These are phyloP conservation scores for Onychostruthus taczanowskii DNA, from an alignment of 2,113 vertebrate species.

Conservation along the genomic window DNA sequence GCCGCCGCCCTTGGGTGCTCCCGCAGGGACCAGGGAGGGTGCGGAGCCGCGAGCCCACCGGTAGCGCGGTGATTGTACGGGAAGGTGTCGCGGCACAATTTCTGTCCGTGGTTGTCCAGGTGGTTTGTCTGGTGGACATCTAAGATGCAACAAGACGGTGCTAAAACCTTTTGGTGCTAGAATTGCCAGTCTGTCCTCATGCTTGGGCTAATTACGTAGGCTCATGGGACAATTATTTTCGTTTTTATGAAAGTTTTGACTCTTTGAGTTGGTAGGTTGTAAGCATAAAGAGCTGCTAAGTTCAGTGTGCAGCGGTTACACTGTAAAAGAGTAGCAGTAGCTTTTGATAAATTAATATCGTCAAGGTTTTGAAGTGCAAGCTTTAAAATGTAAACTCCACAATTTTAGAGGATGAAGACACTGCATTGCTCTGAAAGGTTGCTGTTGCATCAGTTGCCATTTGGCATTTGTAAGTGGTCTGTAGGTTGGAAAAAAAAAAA, in stretches of 20 bases:
- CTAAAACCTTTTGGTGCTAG: neutral
- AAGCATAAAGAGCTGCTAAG: neutral
- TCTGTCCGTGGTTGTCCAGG: neutral
- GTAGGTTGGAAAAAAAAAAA: neutral
- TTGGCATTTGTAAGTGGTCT: neutral
- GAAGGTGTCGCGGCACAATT: neutral
- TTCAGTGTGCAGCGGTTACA: rapidly evolving
- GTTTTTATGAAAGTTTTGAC: neutral
- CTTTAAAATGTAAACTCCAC: neutral
- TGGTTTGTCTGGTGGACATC: neutral
- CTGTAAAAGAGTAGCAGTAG: neutral
- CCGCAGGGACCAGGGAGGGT: rapidly evolving
- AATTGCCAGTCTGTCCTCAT: neutral
- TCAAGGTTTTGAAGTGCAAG: neutral
- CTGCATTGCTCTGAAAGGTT: neutral
- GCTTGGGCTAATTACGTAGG: neutral
- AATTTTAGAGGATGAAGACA: neutral
- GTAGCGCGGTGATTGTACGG: neutral
- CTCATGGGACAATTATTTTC: neutral
- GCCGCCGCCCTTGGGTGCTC: rapidly evolving
- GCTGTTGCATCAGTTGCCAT: neutral
- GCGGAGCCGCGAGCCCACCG: rapidly evolving
- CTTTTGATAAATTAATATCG: neutral
- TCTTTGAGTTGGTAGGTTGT: neutral
- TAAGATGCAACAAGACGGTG: neutral